Base-by-base conservation (phyloP, 2,888 invertebrate genomes). In the Acanthosoma haemorrhoidale region DNA sequence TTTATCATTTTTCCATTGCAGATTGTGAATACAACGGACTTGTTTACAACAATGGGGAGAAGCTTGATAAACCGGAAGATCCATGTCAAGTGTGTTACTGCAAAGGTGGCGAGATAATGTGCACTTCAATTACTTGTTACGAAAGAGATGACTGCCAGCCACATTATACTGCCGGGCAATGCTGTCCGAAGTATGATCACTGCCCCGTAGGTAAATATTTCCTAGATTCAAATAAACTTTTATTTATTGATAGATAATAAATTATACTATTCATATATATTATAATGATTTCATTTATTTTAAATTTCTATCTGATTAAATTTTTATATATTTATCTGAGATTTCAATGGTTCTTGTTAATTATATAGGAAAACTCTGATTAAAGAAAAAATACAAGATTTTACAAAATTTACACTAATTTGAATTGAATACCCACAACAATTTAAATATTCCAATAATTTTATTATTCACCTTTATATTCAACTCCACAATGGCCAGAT, bases 61-160 rank as follows among this genome's bases (percentile, higher is more conserved):
- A 88, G 79, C 82, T 91, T 71, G 79, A 81, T 68, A 86, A 88
- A 77, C 87, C 87, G 4, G 85, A 84, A 31, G 72, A 75, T 87
- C 90, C 90, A 29, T 91, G 91, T 81, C 87, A 87, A 76, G 89
- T 88, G 71, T 91, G 91, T 80, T 90, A 89, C 81, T 91, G 91
- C 80, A 86, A 88, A 80, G 89, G 90, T 21, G 90, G 90, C 2
- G 89, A 90, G 79, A 86, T 91, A 75, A 87, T 88, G 76, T 91
- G 91, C 80, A 87, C 88, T 59, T 85, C 88, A 72, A 87, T 91
- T 74, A 88, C 88, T 66, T 91, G 91, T 80, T 90, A 88, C 80
- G 84, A 86, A 75, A 83, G 91, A 67, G 86, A 87, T 75, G 91
- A 91, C 80, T 91, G 91, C 80, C 84, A 85, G 76, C 89, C 89